Evolutionary conservation across 2,888 invertebrate species (phyloP).

Genomic region (Leptothorax acervorum): DNA sequence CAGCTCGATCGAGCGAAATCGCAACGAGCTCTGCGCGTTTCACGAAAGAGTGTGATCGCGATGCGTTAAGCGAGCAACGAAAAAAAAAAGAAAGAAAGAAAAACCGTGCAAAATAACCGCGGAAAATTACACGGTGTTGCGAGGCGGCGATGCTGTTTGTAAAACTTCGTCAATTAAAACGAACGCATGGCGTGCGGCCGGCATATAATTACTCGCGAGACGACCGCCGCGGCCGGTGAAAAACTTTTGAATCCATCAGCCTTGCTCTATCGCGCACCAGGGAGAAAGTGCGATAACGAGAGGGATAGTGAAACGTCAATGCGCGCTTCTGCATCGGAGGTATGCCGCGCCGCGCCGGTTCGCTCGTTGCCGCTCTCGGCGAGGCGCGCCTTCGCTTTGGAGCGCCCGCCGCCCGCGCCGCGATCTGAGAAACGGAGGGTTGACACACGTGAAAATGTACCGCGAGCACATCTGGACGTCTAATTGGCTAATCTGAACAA

Average conservation of each 20-base stretch:
- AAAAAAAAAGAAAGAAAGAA: not conserved
- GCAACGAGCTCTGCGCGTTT: not conserved
- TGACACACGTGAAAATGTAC: conserved; percentile 24
- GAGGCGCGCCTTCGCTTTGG: not conserved
- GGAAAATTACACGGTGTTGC: conserved; percentile 37
- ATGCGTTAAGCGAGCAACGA: not conserved
- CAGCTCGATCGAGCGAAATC: conserved; percentile 22
- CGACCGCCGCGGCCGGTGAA: conserved; percentile 37
- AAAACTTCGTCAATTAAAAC: conserved; percentile 47
- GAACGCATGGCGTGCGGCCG: conserved; percentile 42
- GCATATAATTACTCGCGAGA: conserved; percentile 24
- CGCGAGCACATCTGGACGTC: not conserved
- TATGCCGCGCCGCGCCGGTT: conserved; percentile 28
- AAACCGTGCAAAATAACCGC: not conserved
- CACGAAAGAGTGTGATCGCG: conserved; percentile 12
- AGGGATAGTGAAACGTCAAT: conserved; percentile 72
- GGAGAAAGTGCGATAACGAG: conserved; percentile 70
- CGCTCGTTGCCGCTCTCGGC: conserved; percentile 13
- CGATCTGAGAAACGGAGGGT: conserved; percentile 14
- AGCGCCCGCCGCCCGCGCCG: not conserved
- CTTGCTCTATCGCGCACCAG: conserved; percentile 67
- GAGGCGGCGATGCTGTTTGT: conserved; percentile 31
- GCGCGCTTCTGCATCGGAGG: conserved; percentile 56
- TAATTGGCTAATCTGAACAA: not conserved
- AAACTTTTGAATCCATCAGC: conserved; percentile 67